phyloP scores from a whole-genome alignment of 2,888 invertebrate genomes.

The Tetragnatha montana region DNA sequence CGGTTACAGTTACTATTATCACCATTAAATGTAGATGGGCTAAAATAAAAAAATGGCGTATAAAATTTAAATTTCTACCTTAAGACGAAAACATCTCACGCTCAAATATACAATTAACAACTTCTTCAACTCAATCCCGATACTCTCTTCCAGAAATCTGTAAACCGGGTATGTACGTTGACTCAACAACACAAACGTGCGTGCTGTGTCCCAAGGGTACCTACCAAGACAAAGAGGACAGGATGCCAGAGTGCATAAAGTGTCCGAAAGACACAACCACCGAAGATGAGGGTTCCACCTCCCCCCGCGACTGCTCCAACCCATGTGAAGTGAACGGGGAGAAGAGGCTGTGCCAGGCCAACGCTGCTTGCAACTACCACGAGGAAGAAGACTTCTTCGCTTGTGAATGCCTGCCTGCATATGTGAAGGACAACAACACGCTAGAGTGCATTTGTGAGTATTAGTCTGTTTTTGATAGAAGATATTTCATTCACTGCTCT shows the following conservation, averaged over 20 bases:
- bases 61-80: no score
- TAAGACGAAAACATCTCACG: no score
- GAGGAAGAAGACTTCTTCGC: constrained; percentile 89
- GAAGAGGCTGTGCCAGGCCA: constrained; percentile 88
- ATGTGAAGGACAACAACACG: constrained; percentile 75
- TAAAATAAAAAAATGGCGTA: no score
- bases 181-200: constrained; percentile 88
- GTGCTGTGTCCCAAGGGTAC: constrained; percentile 90
- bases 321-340: constrained; percentile 86
- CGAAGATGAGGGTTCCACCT: constrained; percentile 85
- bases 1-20: no score
- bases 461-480: background rate
- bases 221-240: constrained; percentile 92
- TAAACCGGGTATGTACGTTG: constrained; percentile 84
- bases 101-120: no score
- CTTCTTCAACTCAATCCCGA: background rate
- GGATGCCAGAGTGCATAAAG: constrained; percentile 85
- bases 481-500: no score
- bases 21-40: no score
- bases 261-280: constrained; percentile 95
- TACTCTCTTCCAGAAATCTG: constrained; percentile 77
- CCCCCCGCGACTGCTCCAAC: constrained; percentile 89
- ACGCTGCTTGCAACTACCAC: constrained; percentile 89
- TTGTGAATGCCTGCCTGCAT: constrained; percentile 95
- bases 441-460: constrained; percentile 80